Conservation (phyloP, 2,888 invertebrate genomes). For the Macrosoma leucophasiata region DNA sequence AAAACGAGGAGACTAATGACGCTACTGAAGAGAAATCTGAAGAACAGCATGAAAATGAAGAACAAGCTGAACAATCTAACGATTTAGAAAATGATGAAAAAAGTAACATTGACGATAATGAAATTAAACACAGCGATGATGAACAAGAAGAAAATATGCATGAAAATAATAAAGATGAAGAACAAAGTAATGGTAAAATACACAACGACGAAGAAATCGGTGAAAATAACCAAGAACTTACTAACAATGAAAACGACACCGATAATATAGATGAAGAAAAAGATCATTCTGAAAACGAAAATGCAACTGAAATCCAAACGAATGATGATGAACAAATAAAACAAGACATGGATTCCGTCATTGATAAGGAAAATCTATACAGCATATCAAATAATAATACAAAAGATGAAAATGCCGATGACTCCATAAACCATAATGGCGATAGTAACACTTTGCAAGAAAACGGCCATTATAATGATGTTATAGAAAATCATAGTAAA, state of each 20-base stretch:
- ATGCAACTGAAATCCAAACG: slow-evolving; percentile 11
- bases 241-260: slow-evolving; percentile 9
- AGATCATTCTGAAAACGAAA: slow-evolving; percentile 11
- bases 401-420: slow-evolving; percentile 8
- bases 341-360: slow-evolving; percentile 11
- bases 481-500: slow-evolving; percentile 6
- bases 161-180: slow-evolving; percentile 17
- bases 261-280: slow-evolving; percentile 14
- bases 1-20: slow-evolving; percentile 12
- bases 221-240: slow-evolving; percentile 12
- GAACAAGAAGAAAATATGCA: slow-evolving; percentile 1
- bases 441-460: neutral
- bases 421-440: slow-evolving; percentile 6
- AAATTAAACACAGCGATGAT: slow-evolving; percentile 20
- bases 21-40: slow-evolving; percentile 1
- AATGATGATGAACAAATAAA: slow-evolving; percentile 29
- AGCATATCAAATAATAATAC: slow-evolving; percentile 9
- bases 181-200: slow-evolving; percentile 21
- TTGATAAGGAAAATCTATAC: slow-evolving; percentile 16
- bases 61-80: slow-evolving; percentile 30
- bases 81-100: slow-evolving; percentile 23
- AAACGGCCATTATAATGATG: neutral
- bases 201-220: slow-evolving; percentile 25
- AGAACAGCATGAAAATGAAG: slow-evolving; percentile 25
- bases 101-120: slow-evolving; percentile 20